These are phyloP conservation scores for Gymnoscopelus microlampas DNA, from an alignment of 2,797 vertebrate species.

Conservation along the genomic window DNA sequence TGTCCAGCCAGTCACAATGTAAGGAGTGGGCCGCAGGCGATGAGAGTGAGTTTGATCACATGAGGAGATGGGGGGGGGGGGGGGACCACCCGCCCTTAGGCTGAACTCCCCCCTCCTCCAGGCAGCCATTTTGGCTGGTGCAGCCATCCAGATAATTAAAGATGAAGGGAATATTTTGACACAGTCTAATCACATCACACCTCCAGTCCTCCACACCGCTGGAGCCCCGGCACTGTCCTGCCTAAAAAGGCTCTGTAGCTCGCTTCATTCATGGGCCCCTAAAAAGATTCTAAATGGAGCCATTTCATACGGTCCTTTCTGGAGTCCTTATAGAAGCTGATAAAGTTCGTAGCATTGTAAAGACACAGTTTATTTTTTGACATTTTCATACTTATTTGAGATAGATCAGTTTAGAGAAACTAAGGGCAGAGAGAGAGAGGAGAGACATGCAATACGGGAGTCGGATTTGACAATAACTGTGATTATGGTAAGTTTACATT, in stretches of 20 bases:
- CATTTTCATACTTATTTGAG: too few relatives aligned
- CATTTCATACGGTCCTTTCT: not conserved
- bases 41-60: conserved; percentile 47
- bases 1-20: conserved; percentile 46
- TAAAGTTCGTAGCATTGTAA: not conserved
- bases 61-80: conserved; percentile 44
- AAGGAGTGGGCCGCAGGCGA: conserved; percentile 52
- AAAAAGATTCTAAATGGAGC: not conserved
- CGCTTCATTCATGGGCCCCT: not conserved
- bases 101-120: conserved; percentile 25
- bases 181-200: conserved; percentile 70
- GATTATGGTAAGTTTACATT: too few relatives aligned
- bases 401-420: too few relatives aligned
- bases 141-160: conserved; percentile 78
- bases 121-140: conserved; percentile 70
- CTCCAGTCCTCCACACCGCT: conserved; percentile 43
- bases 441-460: too few relatives aligned
- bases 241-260: not conserved
- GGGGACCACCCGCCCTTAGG: conserved; percentile 15
- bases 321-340: too few relatives aligned
- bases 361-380: not conserved
- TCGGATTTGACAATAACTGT: too few relatives aligned
- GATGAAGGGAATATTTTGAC: conserved; percentile 73
- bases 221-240: conserved; percentile 26
- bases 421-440: too few relatives aligned